Evolutionary conservation across 2,888 invertebrate genomes (phyloP).

Genomic region (Hirtodrosophila alboralis): DNA sequence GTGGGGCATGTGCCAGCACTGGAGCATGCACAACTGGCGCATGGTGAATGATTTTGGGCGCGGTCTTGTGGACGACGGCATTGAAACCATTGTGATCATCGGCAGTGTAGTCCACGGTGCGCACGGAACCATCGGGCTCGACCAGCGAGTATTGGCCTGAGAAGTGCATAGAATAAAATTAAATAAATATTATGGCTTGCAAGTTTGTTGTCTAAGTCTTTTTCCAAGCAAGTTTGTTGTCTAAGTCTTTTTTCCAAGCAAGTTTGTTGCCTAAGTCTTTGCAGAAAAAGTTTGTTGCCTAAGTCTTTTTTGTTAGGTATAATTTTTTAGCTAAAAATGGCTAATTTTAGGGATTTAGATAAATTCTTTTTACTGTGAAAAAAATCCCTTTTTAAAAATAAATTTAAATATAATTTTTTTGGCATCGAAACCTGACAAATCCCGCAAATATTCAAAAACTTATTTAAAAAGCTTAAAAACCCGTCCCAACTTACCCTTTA

Average conservation of each 20-base stretch:
- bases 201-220: constrained; percentile 11
- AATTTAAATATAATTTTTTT: no score
- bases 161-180: not conserved
- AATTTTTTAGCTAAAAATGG: not conserved
- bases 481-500: constrained; percentile 85
- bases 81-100: constrained; percentile 90
- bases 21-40: constrained; percentile 81
- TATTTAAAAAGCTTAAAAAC: no score
- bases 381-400: no score
- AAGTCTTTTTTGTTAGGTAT: constrained; percentile 22
- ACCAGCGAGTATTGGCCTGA: constrained; percentile 86
- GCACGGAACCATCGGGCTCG: constrained; percentile 85
- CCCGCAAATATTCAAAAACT: no score
- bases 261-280: constrained; percentile 51
- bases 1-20: constrained; percentile 84
- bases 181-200: constrained; percentile 1
- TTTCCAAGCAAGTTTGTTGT: constrained; percentile 45
- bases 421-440: no score
- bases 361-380: no score
- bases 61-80: constrained; percentile 88
- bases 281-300: constrained; percentile 21
- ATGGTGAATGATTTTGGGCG: constrained; percentile 85
- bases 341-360: no score
- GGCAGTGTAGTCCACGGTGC: constrained; percentile 88
- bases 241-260: constrained; percentile 37